These are phyloP conservation scores for Capitulum mitella DNA, from an alignment of 2,888 invertebrate species.

Conservation along the genomic window DNA sequence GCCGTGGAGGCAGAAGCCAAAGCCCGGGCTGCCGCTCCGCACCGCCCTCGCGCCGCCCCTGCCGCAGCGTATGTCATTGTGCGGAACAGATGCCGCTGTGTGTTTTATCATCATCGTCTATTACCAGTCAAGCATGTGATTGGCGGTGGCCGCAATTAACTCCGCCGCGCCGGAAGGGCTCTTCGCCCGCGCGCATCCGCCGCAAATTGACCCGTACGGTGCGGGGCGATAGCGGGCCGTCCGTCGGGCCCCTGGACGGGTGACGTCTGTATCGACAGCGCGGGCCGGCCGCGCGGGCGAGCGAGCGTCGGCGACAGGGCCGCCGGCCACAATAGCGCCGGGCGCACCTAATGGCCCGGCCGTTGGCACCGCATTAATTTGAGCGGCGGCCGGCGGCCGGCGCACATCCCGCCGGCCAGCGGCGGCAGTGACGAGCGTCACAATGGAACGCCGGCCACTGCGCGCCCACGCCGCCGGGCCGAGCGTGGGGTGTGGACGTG, in stretches of 20 bases:
- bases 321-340: background rate
- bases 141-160: slow-evolving; percentile 3
- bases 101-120: slow-evolving; percentile 19
- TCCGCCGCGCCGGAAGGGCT: background rate
- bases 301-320: background rate
- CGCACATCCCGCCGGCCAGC: background rate
- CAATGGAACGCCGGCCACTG: background rate
- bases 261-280: slow-evolving; percentile 1
- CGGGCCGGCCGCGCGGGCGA: background rate
- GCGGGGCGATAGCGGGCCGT: background rate
- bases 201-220: slow-evolving; percentile 3
- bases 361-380: background rate
- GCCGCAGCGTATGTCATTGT: background rate
- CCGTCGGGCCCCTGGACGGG: background rate
- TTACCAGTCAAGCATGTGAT: slow-evolving; percentile 8
- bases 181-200: background rate
- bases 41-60: background rate
- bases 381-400: background rate
- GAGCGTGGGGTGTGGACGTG: background rate
- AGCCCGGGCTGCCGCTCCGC: too few relatives aligned
- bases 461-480: background rate
- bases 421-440: background rate
- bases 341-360: background rate
- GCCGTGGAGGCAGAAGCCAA: too few relatives aligned
- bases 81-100: slow-evolving; percentile 6